A percentile compares a stretch with the other conserved stretches of the same genome.
phyloP scores from a whole-genome alignment of 1,140 invertebrate genomes.

The Bombus waltoni region DNA sequence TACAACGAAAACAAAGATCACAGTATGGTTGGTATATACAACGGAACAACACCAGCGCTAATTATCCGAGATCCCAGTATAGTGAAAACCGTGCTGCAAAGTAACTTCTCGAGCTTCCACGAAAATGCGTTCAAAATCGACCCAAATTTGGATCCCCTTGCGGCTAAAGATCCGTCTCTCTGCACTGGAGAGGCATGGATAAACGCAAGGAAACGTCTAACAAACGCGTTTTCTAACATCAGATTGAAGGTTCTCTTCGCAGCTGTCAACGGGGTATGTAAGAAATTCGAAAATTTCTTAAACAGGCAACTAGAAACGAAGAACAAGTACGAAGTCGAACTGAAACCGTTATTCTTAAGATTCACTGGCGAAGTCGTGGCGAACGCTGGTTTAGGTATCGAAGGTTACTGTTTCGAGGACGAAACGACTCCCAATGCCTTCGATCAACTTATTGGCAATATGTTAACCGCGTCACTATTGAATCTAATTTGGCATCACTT shows the following conservation, averaged over 20 bases:
- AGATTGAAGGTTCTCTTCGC: slow-evolving; percentile 55
- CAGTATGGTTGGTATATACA: slow-evolving; percentile 71
- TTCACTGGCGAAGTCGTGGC: slow-evolving; percentile 83
- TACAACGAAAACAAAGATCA: slow-evolving; percentile 43
- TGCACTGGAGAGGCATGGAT: slow-evolving; percentile 60
- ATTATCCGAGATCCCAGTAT: slow-evolving; percentile 74
- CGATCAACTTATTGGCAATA: not conserved
- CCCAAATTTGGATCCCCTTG: slow-evolving; percentile 50
- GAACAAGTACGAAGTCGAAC: slow-evolving; percentile 62
- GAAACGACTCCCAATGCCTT: not conserved
- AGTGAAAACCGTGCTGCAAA: slow-evolving; percentile 71
- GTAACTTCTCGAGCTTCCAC: slow-evolving; percentile 69
- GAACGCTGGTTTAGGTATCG: slow-evolving; percentile 81
- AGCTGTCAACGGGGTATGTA: slow-evolving; percentile 25
- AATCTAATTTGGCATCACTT: slow-evolving; percentile 2
- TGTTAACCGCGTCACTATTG: slow-evolving; percentile 45
- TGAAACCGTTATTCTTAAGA: slow-evolving; percentile 72
- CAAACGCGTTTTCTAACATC: slow-evolving; percentile 51
- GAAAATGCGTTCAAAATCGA: slow-evolving; percentile 50
- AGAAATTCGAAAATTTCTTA: slow-evolving; percentile 56
- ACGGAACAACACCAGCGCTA: slow-evolving; percentile 57
- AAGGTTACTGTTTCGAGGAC: slow-evolving; percentile 62
- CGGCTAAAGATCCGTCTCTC: slow-evolving; percentile 74
- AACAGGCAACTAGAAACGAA: slow-evolving; percentile 20
- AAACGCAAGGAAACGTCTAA: slow-evolving; percentile 33